Base-by-base conservation (phyloP, 2,888 invertebrate genomes). In the Stenoptilia bipunctidactyla region DNA sequence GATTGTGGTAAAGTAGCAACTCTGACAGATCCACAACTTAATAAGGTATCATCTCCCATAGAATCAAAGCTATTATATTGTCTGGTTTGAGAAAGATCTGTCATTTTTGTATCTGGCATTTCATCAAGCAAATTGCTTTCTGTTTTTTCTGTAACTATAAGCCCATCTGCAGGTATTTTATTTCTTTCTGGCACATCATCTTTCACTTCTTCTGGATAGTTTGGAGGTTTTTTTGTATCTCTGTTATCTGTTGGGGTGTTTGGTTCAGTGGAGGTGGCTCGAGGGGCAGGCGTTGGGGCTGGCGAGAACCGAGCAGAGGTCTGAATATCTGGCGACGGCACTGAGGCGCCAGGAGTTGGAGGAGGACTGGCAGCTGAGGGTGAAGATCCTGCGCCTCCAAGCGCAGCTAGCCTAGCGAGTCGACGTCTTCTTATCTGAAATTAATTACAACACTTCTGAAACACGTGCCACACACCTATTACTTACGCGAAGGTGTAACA, bases 341-440 rank as follows among this genome's bases (percentile, higher is more conserved):
- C 58, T 38, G 76, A 79, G 50, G 76, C 64, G 54, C 80, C 65
- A 54, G 84, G 66, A 50, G 85, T 57, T 72, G 86, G 51, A 60
- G 87, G 61, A 66, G 59, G 83, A 58, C 56, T 87, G 66, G 51
- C 86, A 62, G 56, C 85, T 33, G 83, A 72, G 39, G 79, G 75
- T 27, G 69, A 72, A 40, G 85, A 73, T 30, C 77, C 82, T 43
- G 77, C 69, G 36, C 83, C 86, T 48, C 88, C 86, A 42, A 88
- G 69, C 37, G 87, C 90, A 37, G 88, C 89, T 48, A 93, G 79
- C 44, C 92, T 88, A 41, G 91, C 92, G 59, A 93, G 76, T 47
- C 93, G 88, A 56, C 92, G 86, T 66, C 89, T 86, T 53, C 93
- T 87, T 70, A 93, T 92, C 92, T 93, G 69, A 45, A 83, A 85